Conservation (phyloP, 2,113 vertebrate genomes). For the Calyptomena viridis region DNA sequence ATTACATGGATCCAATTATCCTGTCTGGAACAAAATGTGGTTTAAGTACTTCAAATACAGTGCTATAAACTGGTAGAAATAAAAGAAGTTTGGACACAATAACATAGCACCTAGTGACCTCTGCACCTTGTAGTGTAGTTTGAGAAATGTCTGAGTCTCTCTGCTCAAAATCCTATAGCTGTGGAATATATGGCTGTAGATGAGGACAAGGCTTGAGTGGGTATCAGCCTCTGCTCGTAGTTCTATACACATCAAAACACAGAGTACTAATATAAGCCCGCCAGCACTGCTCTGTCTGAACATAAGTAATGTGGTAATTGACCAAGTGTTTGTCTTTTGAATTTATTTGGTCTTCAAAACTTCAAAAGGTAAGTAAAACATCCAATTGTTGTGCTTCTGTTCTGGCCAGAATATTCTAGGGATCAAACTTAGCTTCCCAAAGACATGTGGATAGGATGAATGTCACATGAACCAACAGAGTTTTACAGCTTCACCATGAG, state of each 20-base stretch:
- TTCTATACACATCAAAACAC: neutral
- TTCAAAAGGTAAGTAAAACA: neutral
- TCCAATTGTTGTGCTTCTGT: neutral
- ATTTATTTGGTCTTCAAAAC: neutral
- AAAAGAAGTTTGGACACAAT: neutral
- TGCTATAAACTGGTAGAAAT: neutral
- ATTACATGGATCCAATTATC: neutral
- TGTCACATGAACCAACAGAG: neutral
- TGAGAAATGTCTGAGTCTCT: neutral
- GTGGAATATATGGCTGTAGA: neutral
- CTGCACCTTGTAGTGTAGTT: no score
- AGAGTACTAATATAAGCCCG: neutral
- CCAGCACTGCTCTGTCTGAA: neutral
- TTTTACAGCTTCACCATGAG: neutral
- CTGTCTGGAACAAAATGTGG: neutral
- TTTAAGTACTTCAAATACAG: neutral
- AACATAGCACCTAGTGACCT: neutral
- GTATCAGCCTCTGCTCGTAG: neutral
- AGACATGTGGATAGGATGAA: neutral
- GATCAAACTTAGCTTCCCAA: neutral
- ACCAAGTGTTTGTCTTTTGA: neutral
- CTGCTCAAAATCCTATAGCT: neutral
- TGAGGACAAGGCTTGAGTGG: neutral
- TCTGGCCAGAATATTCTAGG: neutral
- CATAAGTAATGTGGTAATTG: neutral